Conservation (phyloP, 2,888 invertebrate genomes). For the Mythimna ferrago region DNA sequence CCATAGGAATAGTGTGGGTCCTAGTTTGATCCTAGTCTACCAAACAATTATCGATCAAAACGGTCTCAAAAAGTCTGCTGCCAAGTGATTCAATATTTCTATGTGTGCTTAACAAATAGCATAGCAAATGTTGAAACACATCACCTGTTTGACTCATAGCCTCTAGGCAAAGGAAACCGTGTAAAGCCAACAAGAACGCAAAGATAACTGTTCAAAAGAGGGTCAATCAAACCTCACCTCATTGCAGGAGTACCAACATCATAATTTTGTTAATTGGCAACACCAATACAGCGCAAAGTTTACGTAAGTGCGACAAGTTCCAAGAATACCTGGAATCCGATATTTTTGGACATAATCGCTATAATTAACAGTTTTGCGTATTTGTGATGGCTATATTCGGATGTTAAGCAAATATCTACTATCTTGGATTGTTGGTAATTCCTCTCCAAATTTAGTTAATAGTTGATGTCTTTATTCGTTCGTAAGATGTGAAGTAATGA, state of each 20-base stretch:
- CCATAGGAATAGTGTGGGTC: not conserved
- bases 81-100: not conserved
- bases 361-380: constrained; percentile 36
- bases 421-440: constrained; percentile 33
- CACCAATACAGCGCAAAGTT: constrained; percentile 60
- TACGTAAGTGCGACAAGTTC: constrained; percentile 68
- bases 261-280: constrained; percentile 70
- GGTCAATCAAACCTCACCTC: constrained; percentile 65
- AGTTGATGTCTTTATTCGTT: constrained; percentile 13
- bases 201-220: constrained; percentile 60
- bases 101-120: not conserved
- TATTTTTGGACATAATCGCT: constrained; percentile 55
- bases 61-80: not conserved
- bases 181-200: constrained; percentile 30
- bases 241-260: constrained; percentile 58
- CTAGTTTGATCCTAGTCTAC: too few relatives aligned
- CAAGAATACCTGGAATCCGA: constrained; percentile 37
- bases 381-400: constrained; percentile 29
- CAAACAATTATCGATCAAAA: not conserved
- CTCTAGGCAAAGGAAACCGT: constrained; percentile 16
- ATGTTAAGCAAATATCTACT: constrained; percentile 17
- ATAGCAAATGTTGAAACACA: constrained; percentile 8
- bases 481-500: not conserved
- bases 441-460: constrained; percentile 15
- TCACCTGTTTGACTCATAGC: constrained; percentile 21